phyloP scores from a whole-genome alignment of 2,113 vertebrate species.

The Oncorhynchus mykiss region DNA sequence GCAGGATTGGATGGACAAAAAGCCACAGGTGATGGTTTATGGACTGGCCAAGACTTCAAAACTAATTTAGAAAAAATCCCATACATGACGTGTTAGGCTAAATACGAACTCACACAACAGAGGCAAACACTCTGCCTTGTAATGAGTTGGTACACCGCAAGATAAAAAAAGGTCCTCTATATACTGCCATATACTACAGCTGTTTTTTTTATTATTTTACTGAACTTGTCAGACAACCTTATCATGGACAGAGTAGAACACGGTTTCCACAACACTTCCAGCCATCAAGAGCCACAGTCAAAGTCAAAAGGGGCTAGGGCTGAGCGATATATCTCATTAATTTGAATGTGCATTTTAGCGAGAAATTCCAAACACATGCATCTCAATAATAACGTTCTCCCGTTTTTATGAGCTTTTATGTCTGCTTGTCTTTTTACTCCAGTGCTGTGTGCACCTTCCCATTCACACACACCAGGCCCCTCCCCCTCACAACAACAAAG shows the following conservation, averaged over 20 bases:
- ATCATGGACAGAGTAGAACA: constrained; percentile 50
- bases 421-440: too few relatives aligned
- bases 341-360: too few relatives aligned
- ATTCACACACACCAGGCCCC: too few relatives aligned
- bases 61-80: neutral
- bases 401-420: too few relatives aligned
- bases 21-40: too few relatives aligned
- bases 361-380: too few relatives aligned
- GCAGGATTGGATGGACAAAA: too few relatives aligned
- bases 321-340: too few relatives aligned
- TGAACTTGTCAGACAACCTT: constrained; percentile 46
- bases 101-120: constrained; percentile 27
- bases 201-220: constrained; percentile 58
- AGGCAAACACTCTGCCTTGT: constrained; percentile 19
- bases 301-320: constrained; percentile 26
- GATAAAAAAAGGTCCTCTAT: constrained; percentile 38
- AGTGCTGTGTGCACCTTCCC: too few relatives aligned
- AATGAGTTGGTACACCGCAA: neutral
- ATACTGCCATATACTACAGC: constrained; percentile 65
- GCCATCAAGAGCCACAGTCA: constrained; percentile 27
- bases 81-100: neutral
- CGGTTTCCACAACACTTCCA: constrained; percentile 41
- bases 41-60: neutral
- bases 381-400: too few relatives aligned
- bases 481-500: too few relatives aligned